A percentile compares a stretch with the other conserved stretches of the same genome.
Evolutionary conservation across 2,797 vertebrate species (phyloP).

Genomic region (Discoglossus pictus): DNA sequence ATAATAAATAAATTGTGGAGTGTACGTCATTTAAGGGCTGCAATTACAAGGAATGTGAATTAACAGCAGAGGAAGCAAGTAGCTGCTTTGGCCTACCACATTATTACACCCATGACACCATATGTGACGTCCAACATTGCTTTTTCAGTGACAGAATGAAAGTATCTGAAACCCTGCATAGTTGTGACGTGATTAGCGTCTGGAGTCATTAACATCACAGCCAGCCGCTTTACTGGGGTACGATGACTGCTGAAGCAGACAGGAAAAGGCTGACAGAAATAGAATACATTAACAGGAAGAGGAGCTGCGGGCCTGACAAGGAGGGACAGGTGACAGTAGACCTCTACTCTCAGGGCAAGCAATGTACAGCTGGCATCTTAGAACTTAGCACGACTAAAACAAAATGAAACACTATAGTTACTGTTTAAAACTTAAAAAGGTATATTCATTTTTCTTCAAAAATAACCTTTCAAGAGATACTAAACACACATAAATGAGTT

Average conservation of each 20-base stretch:
- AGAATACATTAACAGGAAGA: constrained; percentile 53
- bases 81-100: constrained; percentile 50
- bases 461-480: no score
- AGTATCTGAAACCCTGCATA: constrained; percentile 56
- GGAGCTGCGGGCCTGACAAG: constrained; percentile 49
- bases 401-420: no score
- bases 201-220: constrained; percentile 60
- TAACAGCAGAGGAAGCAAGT: no score
- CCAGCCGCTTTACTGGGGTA: constrained; percentile 55
- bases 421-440: no score
- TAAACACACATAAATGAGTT: no score
- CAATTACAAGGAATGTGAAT: no score
- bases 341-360: not conserved
- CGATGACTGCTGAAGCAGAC: constrained; percentile 59
- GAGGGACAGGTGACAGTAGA: constrained; percentile 61
- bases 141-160: constrained; percentile 52
- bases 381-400: no score
- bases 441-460: no score
- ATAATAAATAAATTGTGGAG: no score
- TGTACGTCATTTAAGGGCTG: no score
- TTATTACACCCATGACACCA: constrained; percentile 43
- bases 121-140: constrained; percentile 56
- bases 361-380: not conserved
- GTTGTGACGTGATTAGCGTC: constrained; percentile 58
- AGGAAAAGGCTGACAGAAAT: constrained; percentile 61